Conservation (phyloP, 2,797 vertebrate species). For the Saxicola maurus region DNA sequence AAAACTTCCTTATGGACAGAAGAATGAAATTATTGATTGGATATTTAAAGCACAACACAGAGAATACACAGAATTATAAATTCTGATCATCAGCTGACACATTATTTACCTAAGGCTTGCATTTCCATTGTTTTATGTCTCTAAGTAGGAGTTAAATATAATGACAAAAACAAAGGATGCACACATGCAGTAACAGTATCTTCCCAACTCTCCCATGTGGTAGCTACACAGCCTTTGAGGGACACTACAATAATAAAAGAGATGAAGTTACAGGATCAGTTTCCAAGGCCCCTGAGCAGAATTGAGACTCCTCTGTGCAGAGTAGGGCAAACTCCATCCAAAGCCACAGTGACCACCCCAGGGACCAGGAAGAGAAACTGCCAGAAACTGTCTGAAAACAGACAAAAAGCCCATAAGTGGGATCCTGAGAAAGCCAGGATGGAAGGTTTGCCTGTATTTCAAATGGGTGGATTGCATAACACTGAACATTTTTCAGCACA, state of each 20-base stretch:
- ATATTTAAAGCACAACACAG: neutral
- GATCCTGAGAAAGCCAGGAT: neutral
- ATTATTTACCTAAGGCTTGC: neutral
- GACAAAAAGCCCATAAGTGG: rapidly evolving
- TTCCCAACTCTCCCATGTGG: neutral
- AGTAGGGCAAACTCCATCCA: neutral
- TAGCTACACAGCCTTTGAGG: neutral
- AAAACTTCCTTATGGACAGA: neutral
- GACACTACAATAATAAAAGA: neutral
- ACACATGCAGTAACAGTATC: neutral
- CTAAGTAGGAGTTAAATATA: neutral
- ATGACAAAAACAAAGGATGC: neutral
- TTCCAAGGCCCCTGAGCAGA: neutral
- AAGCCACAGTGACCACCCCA: neutral
- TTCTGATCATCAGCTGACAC: neutral
- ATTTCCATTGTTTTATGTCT: neutral
- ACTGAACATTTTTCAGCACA: neutral
- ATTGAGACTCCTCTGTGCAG: rapidly evolving
- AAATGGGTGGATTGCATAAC: neutral
- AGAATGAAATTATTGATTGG: neutral
- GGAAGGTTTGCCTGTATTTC: neutral
- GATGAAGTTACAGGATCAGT: neutral
- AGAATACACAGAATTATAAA: neutral
- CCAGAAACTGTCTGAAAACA: neutral
- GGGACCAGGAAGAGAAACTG: neutral